Conservation (phyloP, 1,140 invertebrate species). For the Drepana arcuata region DNA sequence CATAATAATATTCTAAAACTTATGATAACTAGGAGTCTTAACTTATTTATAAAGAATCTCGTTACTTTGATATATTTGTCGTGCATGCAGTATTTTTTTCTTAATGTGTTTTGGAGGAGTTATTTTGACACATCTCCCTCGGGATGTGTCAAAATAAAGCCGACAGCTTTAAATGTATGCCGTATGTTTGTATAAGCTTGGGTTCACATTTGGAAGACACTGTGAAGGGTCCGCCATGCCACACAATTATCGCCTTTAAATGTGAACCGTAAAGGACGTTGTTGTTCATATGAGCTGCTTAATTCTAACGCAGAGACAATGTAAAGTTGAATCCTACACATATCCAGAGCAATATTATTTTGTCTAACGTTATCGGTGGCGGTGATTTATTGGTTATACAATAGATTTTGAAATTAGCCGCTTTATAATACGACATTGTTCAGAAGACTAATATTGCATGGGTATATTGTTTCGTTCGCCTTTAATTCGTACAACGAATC, state of each 20-base stretch:
- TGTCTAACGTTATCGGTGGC: conserved; percentile 45
- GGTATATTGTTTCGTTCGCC: conserved; percentile 35
- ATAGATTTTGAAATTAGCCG: conserved; percentile 14
- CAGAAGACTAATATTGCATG: conserved; percentile 64
- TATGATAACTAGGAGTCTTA: conserved; percentile 11
- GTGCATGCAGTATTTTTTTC: conserved; percentile 62
- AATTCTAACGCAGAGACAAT: conserved; percentile 42
- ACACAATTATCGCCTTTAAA: conserved; percentile 16
- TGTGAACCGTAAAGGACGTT: conserved; percentile 32
- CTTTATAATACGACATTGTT: conserved; percentile 28
- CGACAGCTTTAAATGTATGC: conserved; percentile 57
- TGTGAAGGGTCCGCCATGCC: conserved; percentile 7
- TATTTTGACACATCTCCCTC: conserved; percentile 15
- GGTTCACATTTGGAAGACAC: conserved; percentile 33
- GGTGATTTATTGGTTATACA: conserved; percentile 24
- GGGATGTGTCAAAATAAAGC: conserved; percentile 25
- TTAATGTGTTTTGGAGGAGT: conserved; percentile 38
- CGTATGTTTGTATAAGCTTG: conserved; percentile 39
- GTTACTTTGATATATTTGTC: conserved; percentile 21
- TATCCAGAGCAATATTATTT: conserved; percentile 64
- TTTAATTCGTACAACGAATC: conserved; percentile 19
- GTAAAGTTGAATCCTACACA: conserved; percentile 25
- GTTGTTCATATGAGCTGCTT: conserved; percentile 32
- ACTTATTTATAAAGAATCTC: conserved; percentile 14
- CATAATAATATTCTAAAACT: no score